Percentiles rank a stretch among this genome's conserved stretches.
Evolutionary conservation across 1,140 invertebrate species (phyloP).

Genomic region (Drosophila nannoptera): DNA sequence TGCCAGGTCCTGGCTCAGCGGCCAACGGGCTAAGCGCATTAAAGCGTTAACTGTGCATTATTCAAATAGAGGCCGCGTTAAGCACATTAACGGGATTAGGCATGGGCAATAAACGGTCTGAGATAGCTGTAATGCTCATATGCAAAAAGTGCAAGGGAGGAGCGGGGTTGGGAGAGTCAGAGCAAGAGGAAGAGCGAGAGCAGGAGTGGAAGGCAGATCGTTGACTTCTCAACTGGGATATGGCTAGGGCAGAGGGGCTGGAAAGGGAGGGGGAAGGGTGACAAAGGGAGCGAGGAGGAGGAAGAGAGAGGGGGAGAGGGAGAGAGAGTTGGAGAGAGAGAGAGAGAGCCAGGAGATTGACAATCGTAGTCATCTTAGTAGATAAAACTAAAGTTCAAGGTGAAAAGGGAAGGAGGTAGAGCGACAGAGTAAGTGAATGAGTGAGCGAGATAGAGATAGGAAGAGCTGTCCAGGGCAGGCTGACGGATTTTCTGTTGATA

Average conservation of each 20-base stretch:
- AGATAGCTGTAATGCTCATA: constrained; percentile 27
- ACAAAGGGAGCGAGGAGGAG: not conserved
- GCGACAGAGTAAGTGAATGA: too few relatives aligned
- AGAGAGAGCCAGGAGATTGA: too few relatives aligned
- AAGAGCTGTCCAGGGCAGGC: too few relatives aligned
- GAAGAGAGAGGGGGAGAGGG: not conserved
- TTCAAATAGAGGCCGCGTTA: constrained; percentile 66
- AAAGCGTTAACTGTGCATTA: constrained; percentile 74
- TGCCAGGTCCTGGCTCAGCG: not conserved
- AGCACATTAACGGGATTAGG: constrained; percentile 69
- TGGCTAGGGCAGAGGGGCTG: too few relatives aligned
- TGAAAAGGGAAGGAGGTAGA: too few relatives aligned
- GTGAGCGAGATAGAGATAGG: too few relatives aligned
- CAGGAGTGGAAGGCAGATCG: too few relatives aligned
- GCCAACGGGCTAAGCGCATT: constrained; percentile 58
- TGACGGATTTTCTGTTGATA: too few relatives aligned
- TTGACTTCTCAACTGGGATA: too few relatives aligned
- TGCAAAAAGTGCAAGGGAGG: constrained; percentile 45
- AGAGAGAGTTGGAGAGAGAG: not conserved
- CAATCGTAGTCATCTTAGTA: too few relatives aligned
- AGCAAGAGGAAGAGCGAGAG: too few relatives aligned
- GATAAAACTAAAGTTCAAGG: too few relatives aligned
- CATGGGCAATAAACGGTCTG: constrained; percentile 68
- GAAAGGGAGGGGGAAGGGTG: not conserved
- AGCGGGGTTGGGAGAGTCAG: not conserved